Base-by-base conservation (phyloP, 2,888 invertebrate species). In the Antheraea yamamai region DNA sequence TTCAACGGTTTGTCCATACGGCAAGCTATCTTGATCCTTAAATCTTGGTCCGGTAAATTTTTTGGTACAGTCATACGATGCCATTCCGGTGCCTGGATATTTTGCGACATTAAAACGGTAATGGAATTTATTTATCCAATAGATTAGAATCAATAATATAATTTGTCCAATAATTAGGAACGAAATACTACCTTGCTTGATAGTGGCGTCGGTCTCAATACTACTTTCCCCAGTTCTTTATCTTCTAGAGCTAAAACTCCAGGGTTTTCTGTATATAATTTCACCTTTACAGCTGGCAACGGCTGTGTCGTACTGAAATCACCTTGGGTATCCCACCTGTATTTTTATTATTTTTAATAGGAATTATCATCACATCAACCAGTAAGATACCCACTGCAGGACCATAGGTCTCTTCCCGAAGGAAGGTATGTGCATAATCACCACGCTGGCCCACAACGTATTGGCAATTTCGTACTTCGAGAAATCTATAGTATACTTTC, bases 271-370 rank as follows among this genome's bases (percentile, higher is more conserved):
- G 99, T 99, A 90, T 98, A 99, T 55, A 99, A 94, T 92, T 99
- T 99, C 7, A 99, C 98, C 96, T 99, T 99, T 23, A 99, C 99
- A 30, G 98, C 97, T 70, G 99, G 99, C 78, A 99, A 95, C 1
- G 99, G 98, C 90, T 99, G 99, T 78, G 98, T 99, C 75, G 99
- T 99, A 82, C 98, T 98, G 93, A 99, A 99, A 94, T 99, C 99
- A 75, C 99, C 99, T 95, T 99, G 99, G 0, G 99, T 99, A 88
- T 99, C 99, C 99, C 99, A 99, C 96, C 98, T 98, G 77, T 52
- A 73, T 74, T 58, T 18, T n/a, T 23, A 35, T 73, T 35, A 20
- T 2, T 4, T 73, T 58, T 73, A 72, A 26, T 39, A 39, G 4
- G 6, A 39, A 39, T 39, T 0, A 39, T 39, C 35, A 39, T 39